Base-by-base conservation (phyloP, 2,797 vertebrate genomes). In the Atherinosoma microstoma region DNA sequence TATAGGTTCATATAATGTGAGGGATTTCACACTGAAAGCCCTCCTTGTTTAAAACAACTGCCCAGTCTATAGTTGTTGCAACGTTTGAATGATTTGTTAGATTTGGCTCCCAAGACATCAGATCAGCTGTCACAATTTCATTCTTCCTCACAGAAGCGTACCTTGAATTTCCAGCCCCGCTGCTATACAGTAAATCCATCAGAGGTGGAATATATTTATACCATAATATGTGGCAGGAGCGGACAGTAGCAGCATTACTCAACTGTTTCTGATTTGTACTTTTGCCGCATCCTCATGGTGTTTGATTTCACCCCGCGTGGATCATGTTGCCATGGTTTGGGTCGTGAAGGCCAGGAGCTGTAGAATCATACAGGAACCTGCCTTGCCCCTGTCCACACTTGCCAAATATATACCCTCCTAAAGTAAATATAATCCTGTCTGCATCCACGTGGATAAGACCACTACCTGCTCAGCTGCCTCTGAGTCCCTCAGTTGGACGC, bases 391-490 rank as follows among this genome's bases (percentile, higher is more conserved):
- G 92, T 93, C 92, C 42, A 10, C 92, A 90, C 93, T 72, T 88
- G 70, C 91, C 91, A 92, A 93, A 93, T 91, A 91, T 92, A 93
- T 80, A 85, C 82, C 63, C 75, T 80, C 75, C 83, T 84, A 87
- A 89, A 92, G 88, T 92, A 91, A 91, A 91, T 92, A 83, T 93
- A 92, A 90, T 84, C 86, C 84, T 63, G 87, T 82, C 62, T 72
- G 70, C 36, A 42, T 89, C 78, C 76, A 84, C 18, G 34, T 78
- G 84, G 71, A 81, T 68, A 83, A 74, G 73, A 56, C 70, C 76
- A 64, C 73, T 86, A 84, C 85, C 82, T 89, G 78, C 75, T 83
- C 66, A 42, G 67, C 68, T 57, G 78, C 45, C 60, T 49, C 47
- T 11, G 30, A 79, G 61, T 51, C 18, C 18, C 9, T 15, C 62